Base-by-base conservation (phyloP, 2,888 invertebrate species). In the Caenorhabditis parvicauda region DNA sequence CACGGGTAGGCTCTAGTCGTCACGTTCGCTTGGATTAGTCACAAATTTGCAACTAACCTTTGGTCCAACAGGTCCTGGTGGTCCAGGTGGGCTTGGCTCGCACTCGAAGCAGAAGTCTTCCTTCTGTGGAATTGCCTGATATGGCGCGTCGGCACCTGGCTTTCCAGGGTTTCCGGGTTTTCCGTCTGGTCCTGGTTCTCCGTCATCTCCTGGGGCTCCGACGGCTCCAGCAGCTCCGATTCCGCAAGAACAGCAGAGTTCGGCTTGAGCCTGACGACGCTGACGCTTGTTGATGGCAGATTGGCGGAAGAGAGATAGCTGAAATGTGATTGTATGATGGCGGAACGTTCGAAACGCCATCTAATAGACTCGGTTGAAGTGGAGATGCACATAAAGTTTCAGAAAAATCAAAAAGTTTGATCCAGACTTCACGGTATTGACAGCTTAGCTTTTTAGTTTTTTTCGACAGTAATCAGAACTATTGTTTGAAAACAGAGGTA, bases 161-260 rank as follows among this genome's bases (percentile, higher is more conserved):
- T 48, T 43, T 57, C 67, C 67, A 19, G 67, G 64, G 37, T 54
- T 53, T 54, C 67, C 67, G 6, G 61, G 56, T 21, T 51, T 38
- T 47, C 67, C 67, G n/a, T 66, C 66, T 6, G 45, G 27, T 39
- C 57, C 59, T 25, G 63, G 43, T 24, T 29, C 55, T 52, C 63
- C 63, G 38, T 58, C 60, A 17, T 64, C 53, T 60, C 67, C 67
- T 17, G 67, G 64, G 17, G 49, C 52, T 49, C 67, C 67, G 27
- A 55, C 54, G 14, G 70, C 59, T 49, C 70, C 70, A 28, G 70
- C 67, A 5, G 51, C 45, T 48, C 72, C 72, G 29, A 61, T 57
- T 56, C 70, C 70, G 48, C 70, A 72, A 29, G 68, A 68, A 56
- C 72, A 72, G 53, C 72, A 70, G 54, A 67, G 53, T 0, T 41